Conservation (phyloP, 2,797 vertebrate genomes). For the Cynopterus sphinx region DNA sequence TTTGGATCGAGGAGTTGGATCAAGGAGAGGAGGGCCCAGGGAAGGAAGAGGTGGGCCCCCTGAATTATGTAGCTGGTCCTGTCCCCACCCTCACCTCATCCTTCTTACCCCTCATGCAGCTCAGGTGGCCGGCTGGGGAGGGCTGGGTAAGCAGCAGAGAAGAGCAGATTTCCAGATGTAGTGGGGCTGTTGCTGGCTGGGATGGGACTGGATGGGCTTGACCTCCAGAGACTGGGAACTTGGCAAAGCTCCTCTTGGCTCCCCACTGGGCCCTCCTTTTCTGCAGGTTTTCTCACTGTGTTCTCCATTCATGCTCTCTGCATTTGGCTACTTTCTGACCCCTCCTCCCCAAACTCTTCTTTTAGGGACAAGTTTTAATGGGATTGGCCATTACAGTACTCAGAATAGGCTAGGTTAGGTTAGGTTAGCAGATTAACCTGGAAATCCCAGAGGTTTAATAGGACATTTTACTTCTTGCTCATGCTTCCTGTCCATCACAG, state of each 20-base stretch:
- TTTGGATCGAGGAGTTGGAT: neutral
- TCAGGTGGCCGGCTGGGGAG: neutral
- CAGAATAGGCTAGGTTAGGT: neutral
- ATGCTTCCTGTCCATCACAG: neutral
- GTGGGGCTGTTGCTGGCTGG: neutral
- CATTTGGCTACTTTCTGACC: neutral
- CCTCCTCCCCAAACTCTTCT: neutral
- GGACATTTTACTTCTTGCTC: neutral
- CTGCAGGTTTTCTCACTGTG: neutral
- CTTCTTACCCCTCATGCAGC: neutral
- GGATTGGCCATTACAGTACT: neutral
- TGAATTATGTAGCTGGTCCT: neutral
- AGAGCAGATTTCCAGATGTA: neutral
- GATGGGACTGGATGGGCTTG: neutral
- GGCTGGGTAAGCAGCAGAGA: neutral
- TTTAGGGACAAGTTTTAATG: neutral
- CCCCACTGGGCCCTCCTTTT: neutral
- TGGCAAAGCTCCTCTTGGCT: neutral
- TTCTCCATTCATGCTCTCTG: neutral
- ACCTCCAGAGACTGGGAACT: neutral
- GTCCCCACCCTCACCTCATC: fast-evolving
- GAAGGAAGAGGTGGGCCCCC: neutral
- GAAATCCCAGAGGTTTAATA: neutral
- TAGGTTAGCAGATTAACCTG: neutral
- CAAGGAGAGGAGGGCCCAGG: neutral